Conservation (phyloP, 2,888 invertebrate genomes). For the Athalia cordata region DNA sequence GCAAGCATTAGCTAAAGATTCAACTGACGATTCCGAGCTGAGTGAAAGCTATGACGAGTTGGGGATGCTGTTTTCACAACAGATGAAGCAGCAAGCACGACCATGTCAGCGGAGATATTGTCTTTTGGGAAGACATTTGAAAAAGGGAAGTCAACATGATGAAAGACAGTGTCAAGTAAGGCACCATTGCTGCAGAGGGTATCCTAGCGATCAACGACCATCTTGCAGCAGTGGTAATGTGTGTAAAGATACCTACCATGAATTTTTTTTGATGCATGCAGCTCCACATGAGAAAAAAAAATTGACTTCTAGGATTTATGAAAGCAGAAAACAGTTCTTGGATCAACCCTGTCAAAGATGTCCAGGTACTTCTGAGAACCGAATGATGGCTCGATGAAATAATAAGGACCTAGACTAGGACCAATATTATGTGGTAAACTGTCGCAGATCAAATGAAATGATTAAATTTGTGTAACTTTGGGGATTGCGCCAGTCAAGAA, state of each 20-base stretch:
- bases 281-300: constrained; percentile 45
- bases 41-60: constrained; percentile 57
- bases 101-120: constrained; percentile 57
- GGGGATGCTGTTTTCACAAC: constrained; percentile 57
- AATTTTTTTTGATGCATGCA: constrained; percentile 55
- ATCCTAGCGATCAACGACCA: constrained; percentile 52
- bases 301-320: constrained; percentile 52
- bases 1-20: not conserved
- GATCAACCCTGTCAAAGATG: constrained; percentile 53
- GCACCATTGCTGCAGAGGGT: constrained; percentile 46
- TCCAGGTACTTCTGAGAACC: not conserved
- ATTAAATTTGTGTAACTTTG: too few species aligned
- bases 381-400: constrained; percentile 2
- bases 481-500: not conserved
- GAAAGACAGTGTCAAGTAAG: constrained; percentile 52
- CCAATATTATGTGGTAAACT: not conserved
- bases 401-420: not conserved
- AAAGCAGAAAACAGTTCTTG: constrained; percentile 55
- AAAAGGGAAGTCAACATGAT: constrained; percentile 50
- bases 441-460: too few species aligned
- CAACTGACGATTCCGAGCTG: constrained; percentile 10
- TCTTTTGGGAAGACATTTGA: constrained; percentile 52
- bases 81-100: constrained; percentile 54
- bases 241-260: constrained; percentile 58
- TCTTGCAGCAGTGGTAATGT: constrained; percentile 56